Percentiles rank a stretch among this genome's conserved stretches.
Conservation (phyloP, 2,113 vertebrate species). For the Struthio camelus region DNA sequence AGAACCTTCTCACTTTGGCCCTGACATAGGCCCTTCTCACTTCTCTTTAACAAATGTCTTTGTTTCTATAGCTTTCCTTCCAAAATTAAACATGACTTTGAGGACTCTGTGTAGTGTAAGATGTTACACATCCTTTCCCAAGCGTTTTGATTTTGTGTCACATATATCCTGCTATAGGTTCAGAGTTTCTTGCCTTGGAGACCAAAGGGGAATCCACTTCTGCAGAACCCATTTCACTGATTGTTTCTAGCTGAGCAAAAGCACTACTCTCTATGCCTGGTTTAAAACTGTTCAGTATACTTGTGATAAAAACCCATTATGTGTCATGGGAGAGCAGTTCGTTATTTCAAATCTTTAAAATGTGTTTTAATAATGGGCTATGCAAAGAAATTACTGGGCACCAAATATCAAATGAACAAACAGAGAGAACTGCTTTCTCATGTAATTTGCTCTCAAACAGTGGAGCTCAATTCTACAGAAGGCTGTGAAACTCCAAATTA, state of each 20-base stretch:
- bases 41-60: neutral
- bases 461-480: neutral
- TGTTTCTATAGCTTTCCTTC: neutral
- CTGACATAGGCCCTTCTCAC: neutral
- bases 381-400: neutral
- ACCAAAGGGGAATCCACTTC: neutral
- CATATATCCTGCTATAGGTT: neutral
- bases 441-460: neutral
- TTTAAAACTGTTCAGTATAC: neutral
- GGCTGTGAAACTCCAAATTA: neutral
- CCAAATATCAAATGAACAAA: neutral
- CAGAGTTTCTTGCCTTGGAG: neutral
- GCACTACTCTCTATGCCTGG: neutral
- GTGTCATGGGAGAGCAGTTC: neutral
- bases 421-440: neutral
- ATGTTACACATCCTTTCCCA: neutral
- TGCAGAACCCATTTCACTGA: neutral
- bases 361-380: neutral
- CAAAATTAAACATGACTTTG: neutral
- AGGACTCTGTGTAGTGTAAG: neutral
- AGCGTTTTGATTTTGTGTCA: neutral
- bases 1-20: no score
- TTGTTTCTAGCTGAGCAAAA: neutral
- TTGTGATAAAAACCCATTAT: neutral
- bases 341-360: neutral